These are phyloP conservation scores for Drosophila lutescens DNA, from an alignment of 2,888 invertebrate genomes.

Conservation along the genomic window DNA sequence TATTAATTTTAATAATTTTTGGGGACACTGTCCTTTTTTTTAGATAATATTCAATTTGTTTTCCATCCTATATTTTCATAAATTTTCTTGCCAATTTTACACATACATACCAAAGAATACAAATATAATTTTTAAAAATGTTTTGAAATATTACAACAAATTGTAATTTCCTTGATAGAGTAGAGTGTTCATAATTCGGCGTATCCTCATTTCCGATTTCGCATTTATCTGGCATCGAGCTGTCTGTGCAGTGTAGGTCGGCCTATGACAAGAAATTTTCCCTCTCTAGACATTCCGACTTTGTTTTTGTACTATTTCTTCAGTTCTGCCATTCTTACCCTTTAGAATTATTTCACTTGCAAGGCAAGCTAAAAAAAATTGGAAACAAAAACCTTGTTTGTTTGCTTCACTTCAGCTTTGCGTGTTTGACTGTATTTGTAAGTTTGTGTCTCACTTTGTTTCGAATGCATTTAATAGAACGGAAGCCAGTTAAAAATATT, in stretches of 20 bases:
- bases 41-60: no score
- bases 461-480: conserved; percentile 45
- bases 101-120: no score
- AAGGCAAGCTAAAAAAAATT: not conserved
- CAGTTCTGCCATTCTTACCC: not conserved
- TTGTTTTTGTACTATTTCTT: conserved; percentile 2
- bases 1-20: no score
- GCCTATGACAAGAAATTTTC: conserved; percentile 11
- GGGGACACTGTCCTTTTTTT: no score
- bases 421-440: conserved; percentile 27
- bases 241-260: conserved; percentile 17
- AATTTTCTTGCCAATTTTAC: no score
- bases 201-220: not conserved
- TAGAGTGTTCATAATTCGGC: not conserved
- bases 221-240: conserved; percentile 45
- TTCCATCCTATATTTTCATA: no score
- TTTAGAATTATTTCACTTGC: conserved; percentile 22
- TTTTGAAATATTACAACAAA: no score
- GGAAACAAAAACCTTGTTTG: not conserved
- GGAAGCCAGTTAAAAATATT: conserved; percentile 42
- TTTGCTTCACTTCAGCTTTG: conserved; percentile 12
- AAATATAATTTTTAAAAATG: no score
- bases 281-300: conserved; percentile 7
- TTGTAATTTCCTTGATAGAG: not conserved
- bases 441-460: conserved; percentile 37